phyloP scores from a whole-genome alignment of 2,797 vertebrate genomes.

The Melanotaenia pygmaea region DNA sequence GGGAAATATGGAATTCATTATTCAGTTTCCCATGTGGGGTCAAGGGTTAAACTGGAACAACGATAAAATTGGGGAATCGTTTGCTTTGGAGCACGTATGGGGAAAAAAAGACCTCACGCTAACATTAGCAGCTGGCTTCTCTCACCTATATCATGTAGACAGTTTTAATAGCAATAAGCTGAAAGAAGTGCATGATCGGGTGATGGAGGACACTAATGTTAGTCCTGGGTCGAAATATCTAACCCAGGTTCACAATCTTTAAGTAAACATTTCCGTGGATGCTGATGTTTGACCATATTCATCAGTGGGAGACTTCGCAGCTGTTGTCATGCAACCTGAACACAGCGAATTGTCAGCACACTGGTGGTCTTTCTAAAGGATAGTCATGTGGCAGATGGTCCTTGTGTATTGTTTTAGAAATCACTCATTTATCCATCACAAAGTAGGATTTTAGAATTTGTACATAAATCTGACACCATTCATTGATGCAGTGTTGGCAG shows the following conservation, averaged over 20 bases:
- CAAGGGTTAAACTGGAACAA: slow-evolving; percentile 88
- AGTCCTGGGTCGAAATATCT: slow-evolving; percentile 75
- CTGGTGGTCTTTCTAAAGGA: slow-evolving; percentile 52
- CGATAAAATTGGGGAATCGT: slow-evolving; percentile 81
- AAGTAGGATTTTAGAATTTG: not conserved
- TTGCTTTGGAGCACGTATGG: slow-evolving; percentile 70
- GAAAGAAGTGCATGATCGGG: slow-evolving; percentile 68
- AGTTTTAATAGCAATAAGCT: slow-evolving; percentile 78
- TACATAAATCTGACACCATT: slow-evolving; percentile 8
- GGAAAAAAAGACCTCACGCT: slow-evolving; percentile 61
- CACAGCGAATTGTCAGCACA: slow-evolving; percentile 13
- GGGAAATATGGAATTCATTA: slow-evolving; percentile 92
- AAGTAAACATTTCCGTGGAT: slow-evolving; percentile 78
- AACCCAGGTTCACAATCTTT: slow-evolving; percentile 74
- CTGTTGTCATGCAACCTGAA: slow-evolving; percentile 60
- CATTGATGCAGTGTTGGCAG: slow-evolving; percentile 17
- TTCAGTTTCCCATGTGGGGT: slow-evolving; percentile 84
- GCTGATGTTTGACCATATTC: slow-evolving; percentile 65
- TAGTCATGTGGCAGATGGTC: slow-evolving; percentile 41
- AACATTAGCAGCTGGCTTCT: slow-evolving; percentile 79
- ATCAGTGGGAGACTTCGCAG: slow-evolving; percentile 72
- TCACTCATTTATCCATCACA: slow-evolving; percentile 32
- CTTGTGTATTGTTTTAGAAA: slow-evolving; percentile 50
- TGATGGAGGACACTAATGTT: slow-evolving; percentile 76
- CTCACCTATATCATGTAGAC: slow-evolving; percentile 82